Evolutionary conservation across 2,797 vertebrate genomes (phyloP), one percentile per base, ranked within the genome.

Genomic region (Hypotaenidia okinawae): DNA sequence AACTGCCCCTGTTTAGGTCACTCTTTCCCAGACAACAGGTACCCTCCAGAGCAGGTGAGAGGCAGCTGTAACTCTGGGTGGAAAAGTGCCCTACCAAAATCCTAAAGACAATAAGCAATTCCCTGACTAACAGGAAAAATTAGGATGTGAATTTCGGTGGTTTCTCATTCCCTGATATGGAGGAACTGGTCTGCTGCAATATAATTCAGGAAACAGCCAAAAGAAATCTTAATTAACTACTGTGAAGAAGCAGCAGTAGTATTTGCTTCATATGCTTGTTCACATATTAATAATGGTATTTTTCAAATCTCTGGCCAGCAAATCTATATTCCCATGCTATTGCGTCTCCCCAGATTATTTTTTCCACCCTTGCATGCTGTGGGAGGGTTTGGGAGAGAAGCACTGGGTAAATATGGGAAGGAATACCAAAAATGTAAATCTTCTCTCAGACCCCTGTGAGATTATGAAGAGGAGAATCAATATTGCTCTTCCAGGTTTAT

Each of bases 131-230:
- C 6, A 32, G n/a, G 47, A 57, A 77, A 84, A 83, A 45, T 62
- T 1, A 3, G 11, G 16, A 28, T 52, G 30, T 23, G 25, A 73
- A 55, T 59, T 90, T 37, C 51, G 64, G 32, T 62, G 78, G 12
- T 19, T 84, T 82, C 30, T 37, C 6, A 0, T 10, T 66, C 6
- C 17, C 30, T 4, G 2, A 2, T n/a, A 59, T 0, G 10, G 35
- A 81, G n/a, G 13, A 78, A 59, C 28, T 54, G 17, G 5, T 27
- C 28, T 77, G 10, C 55, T 91, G 37, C 19, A 45, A 51, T 79
- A 73, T 69, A 13, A 52, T 24, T 0, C 1, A 66, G 78, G 57
- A 69, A 85, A 78, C 8, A 2, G 23, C 8, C 0, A 0, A 87
- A 89, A 66, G 39, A 52, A 91, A 52, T 75, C n/a, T 74, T 47